Conservation (phyloP, 2,888 invertebrate species). For the Ennomos fuscantarius region DNA sequence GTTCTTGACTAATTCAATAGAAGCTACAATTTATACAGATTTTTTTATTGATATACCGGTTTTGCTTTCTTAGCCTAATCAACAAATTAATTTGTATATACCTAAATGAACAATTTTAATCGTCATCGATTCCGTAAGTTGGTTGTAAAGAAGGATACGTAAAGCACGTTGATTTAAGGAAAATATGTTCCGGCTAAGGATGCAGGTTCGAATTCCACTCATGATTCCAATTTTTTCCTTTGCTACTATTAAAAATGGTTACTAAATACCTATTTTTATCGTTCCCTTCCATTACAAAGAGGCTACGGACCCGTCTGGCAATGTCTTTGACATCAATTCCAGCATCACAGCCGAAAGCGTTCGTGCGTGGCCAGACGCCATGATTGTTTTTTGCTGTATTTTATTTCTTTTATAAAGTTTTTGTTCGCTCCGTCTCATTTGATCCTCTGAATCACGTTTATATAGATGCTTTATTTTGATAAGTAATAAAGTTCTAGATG, state of each 20-base stretch:
- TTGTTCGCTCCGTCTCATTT: conserved; percentile 31
- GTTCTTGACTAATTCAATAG: too few relatives aligned
- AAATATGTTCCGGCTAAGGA: too few relatives aligned
- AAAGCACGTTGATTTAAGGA: too few relatives aligned
- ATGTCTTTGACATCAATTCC: conserved; percentile 56
- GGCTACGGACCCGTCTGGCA: conserved; percentile 36
- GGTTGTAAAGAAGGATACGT: too few relatives aligned
- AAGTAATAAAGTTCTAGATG: conserved; percentile 26
- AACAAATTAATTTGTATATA: too few relatives aligned
- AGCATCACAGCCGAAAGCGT: conserved; percentile 43
- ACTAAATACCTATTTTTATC: conserved; percentile 2
- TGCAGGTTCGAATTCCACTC: too few relatives aligned
- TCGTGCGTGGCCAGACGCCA: conserved; percentile 56
- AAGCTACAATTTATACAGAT: too few relatives aligned
- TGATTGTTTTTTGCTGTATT: conserved; percentile 47
- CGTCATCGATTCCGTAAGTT: too few relatives aligned
- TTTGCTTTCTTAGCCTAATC: too few relatives aligned
- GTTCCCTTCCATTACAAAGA: conserved; percentile 24
- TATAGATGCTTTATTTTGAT: conserved; percentile 36
- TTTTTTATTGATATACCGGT: too few relatives aligned
- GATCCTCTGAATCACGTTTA: conserved; percentile 44
- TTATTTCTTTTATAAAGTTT: conserved; percentile 29
- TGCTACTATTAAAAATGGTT: background rate
- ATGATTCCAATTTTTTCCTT: too few relatives aligned
- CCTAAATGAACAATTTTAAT: too few relatives aligned